Base-by-base conservation (phyloP, 2,888 invertebrate species). In the Chouioia cunea region DNA sequence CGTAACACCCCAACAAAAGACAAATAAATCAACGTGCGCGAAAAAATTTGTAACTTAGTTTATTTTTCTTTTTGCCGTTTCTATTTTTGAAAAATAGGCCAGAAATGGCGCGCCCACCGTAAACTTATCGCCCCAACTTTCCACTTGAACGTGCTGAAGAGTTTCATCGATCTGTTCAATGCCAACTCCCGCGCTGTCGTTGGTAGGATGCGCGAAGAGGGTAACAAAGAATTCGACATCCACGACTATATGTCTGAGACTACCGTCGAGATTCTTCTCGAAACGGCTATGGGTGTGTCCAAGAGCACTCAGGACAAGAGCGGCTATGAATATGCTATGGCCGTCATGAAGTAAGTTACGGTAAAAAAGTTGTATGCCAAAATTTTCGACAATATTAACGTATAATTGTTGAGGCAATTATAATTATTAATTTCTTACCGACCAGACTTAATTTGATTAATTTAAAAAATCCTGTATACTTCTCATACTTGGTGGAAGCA, bases 271-370 rank as follows among this genome's bases (percentile, higher is more conserved):
- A 94, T 94, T 80, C 88, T 94, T 73, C 87, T 92, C 76, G 94
- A 95, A 88, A 95, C 95, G 47, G 95, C 94, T 0, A 95, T 95
- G 95, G 95, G 95, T 62, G 94, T 95, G 0, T 93, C 92, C 78
- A 94, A 93, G 83, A 90, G 89, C 75, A 93, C 94, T 0, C 94
- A 94, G 85, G 93, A 92, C 76, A 91, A 91, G 81, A 93, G 93
- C 74, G 93, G 94, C 48, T 93, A 91, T 79, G 94, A 94, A 85
- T 95, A 94, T 78, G 94, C 94, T 0, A 91, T 93, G 91, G 94
- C 94, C 74, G 94, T 95, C 4, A 94, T 94, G 94, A 93, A 94
- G 87, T 86, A 75, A 81, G 85, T 78, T 6, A 0, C 52, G 18
- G 27, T 3, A 47, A 23, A 46, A 54, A 16, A 18, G n/a, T n/a